Evolutionary conservation across 2,888 invertebrate species (phyloP), one percentile per base, ranked within the genome.

Genomic region (Lasioglossum marginatum): DNA sequence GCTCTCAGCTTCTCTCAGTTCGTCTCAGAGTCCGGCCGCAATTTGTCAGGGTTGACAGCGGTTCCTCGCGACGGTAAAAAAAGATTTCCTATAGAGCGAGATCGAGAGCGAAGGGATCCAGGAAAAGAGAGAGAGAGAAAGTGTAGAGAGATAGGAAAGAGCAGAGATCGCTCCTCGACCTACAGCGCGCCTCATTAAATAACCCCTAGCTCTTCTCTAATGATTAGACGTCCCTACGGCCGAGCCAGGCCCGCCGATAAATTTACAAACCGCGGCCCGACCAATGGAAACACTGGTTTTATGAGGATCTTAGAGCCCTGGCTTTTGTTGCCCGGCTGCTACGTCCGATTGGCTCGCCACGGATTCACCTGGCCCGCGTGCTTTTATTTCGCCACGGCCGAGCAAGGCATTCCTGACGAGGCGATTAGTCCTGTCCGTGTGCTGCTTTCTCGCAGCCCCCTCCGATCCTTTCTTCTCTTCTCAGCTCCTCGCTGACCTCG

Each of bases 11-110:
- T n/a, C n/a, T 60, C 27, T 14, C 27, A 16, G 27, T 34, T 40
- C 37, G 52, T 52, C 52, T 52, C 4, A 12, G 10, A 37, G 68
- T 68, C 68, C 68, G 52, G 75, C 71, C 57, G 79, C 77, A 86
- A 89, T 89, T 89, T 89, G 89, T 89, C 89, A 89, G 85, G 66
- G 89, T 88, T 89, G 88, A 89, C 89, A 86, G 88, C 79, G 89
- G 89, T 81, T 89, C 83, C 82, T 48, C 79, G 82, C 72, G 87
- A 89, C 83, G 84, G 86, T 79, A 81, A 84, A 86, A 89, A 81
- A 79, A 66, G 45, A 79, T 86, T 66, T 71, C 45, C 71, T 60
- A 71, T 74, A 74, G 31, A 78, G 73, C 31, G 45, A 48, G 78
- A 78, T 74, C 78, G 75, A 84, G 74, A 74, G 31, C 81, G 72